Conservation (phyloP, 2,113 vertebrate genomes). For the Emydura subglobosa region DNA sequence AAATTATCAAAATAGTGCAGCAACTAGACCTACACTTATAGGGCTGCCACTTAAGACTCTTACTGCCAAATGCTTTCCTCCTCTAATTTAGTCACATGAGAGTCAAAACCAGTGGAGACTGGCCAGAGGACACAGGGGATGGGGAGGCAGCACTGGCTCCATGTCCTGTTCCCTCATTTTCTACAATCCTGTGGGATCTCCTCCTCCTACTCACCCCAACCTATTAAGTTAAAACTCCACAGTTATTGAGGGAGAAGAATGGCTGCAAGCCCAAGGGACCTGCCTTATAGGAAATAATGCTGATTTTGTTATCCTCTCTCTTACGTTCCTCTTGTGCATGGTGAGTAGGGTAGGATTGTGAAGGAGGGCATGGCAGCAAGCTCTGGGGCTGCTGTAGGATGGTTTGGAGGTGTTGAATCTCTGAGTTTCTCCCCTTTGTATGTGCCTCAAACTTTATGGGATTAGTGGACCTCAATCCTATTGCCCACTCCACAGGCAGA, state of each 20-base stretch:
- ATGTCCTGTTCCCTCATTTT: slow-evolving; percentile 32
- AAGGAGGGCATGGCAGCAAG: not conserved
- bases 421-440: not conserved
- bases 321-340: slow-evolving; percentile 30
- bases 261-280: not conserved
- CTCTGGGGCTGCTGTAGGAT: not conserved
- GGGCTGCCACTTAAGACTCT: slow-evolving; percentile 45
- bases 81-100: not conserved
- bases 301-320: not conserved
- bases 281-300: not conserved
- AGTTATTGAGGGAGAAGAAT: slow-evolving; percentile 7
- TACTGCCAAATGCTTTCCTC: slow-evolving; percentile 9
- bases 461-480: not conserved
- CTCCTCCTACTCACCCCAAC: not conserved
- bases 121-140: not conserved
- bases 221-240: slow-evolving; percentile 2
- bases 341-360: not conserved
- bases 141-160: slow-evolving; percentile 40
- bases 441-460: not conserved
- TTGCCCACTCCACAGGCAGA: not conserved
- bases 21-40: not conserved
- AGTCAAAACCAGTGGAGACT: not conserved
- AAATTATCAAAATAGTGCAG: not conserved
- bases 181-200: slow-evolving; percentile 43
- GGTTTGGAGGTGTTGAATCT: not conserved